Conservation (phyloP, 2,797 vertebrate species). For the Girardinus metallicus region DNA sequence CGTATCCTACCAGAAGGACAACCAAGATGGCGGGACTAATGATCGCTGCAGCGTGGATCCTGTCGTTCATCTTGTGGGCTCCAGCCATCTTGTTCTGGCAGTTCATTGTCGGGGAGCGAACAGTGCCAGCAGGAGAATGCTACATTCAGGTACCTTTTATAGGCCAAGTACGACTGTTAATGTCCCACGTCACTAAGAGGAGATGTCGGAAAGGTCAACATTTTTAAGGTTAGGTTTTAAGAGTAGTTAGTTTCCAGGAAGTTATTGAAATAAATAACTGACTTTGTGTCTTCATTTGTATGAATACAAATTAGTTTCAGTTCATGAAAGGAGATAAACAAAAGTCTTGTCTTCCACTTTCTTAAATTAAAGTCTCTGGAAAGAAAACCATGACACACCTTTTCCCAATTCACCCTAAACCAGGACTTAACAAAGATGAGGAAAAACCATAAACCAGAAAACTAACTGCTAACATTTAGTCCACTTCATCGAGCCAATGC, state of each 20-base stretch:
- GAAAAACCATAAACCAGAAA: background rate
- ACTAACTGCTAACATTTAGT: background rate
- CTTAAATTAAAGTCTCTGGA: background rate
- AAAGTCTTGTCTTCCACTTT: background rate
- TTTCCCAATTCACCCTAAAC: background rate
- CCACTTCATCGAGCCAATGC: background rate
- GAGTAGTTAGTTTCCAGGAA: background rate
- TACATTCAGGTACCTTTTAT: slow-evolving; percentile 87
- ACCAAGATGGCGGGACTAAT: slow-evolving; percentile 99
- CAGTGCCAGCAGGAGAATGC: slow-evolving; percentile 79
- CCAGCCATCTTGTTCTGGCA: slow-evolving; percentile 97
- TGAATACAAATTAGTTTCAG: background rate
- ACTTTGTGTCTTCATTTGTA: background rate
- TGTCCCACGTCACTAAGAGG: background rate
- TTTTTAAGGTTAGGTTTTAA: background rate
- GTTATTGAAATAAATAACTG: background rate
- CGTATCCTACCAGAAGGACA: slow-evolving; percentile 92
- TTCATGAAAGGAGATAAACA: background rate
- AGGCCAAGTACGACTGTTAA: background rate
- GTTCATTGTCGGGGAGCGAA: slow-evolving; percentile 82
- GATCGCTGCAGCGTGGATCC: slow-evolving; percentile 85
- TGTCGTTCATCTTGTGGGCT: slow-evolving; percentile 98
- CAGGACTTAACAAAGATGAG: background rate
- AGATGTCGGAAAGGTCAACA: background rate
- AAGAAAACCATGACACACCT: background rate